Evolutionary conservation across 2,113 vertebrate species (phyloP).

Genomic region (Saguinus midas): DNA sequence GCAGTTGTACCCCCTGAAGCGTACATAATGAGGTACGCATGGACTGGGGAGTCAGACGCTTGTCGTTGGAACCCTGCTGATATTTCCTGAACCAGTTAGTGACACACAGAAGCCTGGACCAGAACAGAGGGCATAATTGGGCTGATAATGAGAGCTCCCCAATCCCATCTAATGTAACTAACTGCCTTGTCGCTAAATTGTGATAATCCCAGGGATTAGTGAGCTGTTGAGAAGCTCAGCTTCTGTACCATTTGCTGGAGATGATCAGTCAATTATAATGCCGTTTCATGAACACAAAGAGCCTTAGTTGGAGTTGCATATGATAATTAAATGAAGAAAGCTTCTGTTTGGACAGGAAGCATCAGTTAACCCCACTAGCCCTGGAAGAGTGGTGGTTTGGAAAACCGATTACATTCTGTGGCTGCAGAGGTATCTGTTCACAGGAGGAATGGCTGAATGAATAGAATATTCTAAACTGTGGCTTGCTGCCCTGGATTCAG

Average conservation of each 20-base stretch:
- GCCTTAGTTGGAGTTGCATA: neutral
- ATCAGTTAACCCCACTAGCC: neutral
- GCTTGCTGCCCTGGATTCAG: neutral
- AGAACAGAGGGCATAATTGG: slow-evolving; percentile 16
- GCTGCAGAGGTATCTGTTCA: neutral
- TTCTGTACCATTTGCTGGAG: slow-evolving; percentile 7
- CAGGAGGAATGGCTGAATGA: neutral
- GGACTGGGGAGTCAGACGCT: neutral
- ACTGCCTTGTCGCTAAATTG: slow-evolving; percentile 49
- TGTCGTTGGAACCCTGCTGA: neutral
- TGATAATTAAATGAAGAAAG: slow-evolving; percentile 44
- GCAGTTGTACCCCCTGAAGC: neutral
- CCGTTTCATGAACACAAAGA: slow-evolving; percentile 49
- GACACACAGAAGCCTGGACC: neutral
- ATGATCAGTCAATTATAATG: slow-evolving; percentile 53
- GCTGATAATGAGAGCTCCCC: neutral
- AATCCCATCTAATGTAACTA: neutral
- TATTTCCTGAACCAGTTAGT: neutral
- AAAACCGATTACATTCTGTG: neutral
- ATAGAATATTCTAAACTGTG: neutral
- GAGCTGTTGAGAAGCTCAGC: slow-evolving; percentile 35
- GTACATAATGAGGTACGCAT: accelerated
- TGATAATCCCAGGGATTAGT: slow-evolving; percentile 63
- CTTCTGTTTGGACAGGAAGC: slow-evolving; percentile 13
- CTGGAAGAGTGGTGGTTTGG: neutral